Base-by-base conservation (phyloP, 2,888 invertebrate species). In the Chydorus sphaericus region DNA sequence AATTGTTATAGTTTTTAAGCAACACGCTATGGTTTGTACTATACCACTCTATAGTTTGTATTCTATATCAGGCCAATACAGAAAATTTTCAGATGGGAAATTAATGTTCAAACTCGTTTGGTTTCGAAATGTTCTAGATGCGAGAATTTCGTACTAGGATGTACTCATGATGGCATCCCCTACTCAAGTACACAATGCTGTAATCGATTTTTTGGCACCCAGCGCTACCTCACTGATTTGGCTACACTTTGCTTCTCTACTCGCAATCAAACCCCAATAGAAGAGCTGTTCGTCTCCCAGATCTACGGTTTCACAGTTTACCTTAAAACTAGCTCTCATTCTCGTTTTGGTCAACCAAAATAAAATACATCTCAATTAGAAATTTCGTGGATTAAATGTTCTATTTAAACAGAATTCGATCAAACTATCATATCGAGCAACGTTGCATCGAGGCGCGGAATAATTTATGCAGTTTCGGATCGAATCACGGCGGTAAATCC, bases 391-490 rank as follows among this genome's bases (percentile, higher is more conserved):
- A 8, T n/a, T 39, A 8, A 16, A 18, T 18, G 39, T 33, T 33
- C 28, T 50, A 29, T 18, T 39, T n/a, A 5, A 37, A 26, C 53
- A 53, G 53, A 38, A 4, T 53, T 37, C 16, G 53, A 53, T 36
- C 29, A 36, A 16, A 53, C 38, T 14, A 28, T 53, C 14, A 38
- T 53, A 5, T 53, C 53, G 10, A 36, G 28, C n/a, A 53, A 26
- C n/a, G 38, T 53, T 31, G 53, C 37, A 16, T 36, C 36, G 10
- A 38, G 38, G 28, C 28, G 36, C 10, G 53, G 53, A 14, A 38
- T 38, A n/a, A 28, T 53, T 14, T 53, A 53, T n/a, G 53, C 53
- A 6, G 53, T 53, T 3, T 53, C 53, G 16, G 53, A 53, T 38
- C 36, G 16, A 2, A 26, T 53, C 16, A 37, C 53, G 26, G 28